phyloP scores from a whole-genome alignment of 2,797 vertebrate species.

The Enteromius radiatus region DNA sequence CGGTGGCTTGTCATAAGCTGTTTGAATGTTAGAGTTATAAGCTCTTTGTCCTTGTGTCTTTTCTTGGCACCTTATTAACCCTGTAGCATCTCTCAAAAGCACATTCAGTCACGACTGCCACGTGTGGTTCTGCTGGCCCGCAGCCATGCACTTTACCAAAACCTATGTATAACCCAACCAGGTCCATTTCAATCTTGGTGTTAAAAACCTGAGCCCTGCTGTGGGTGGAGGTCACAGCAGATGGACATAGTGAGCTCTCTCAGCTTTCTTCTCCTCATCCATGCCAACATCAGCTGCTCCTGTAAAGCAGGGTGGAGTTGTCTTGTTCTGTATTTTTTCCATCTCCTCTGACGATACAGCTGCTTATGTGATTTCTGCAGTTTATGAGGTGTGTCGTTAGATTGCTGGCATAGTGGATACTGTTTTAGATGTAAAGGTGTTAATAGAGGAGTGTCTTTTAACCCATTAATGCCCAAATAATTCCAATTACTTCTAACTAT shows the following conservation, averaged over 20 bases:
- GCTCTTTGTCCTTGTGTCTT: slow-evolving; percentile 69
- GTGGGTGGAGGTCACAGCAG: slow-evolving; percentile 55
- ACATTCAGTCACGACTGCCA: slow-evolving; percentile 69
- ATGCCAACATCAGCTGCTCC: slow-evolving; percentile 30
- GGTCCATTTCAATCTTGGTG: slow-evolving; percentile 62
- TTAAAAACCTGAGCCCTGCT: slow-evolving; percentile 58
- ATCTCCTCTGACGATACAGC: slow-evolving; percentile 23
- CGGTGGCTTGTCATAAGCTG: slow-evolving; percentile 28
- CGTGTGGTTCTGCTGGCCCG: slow-evolving; percentile 54
- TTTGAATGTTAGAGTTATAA: slow-evolving; percentile 65
- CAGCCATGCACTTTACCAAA: slow-evolving; percentile 63
- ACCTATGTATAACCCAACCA: slow-evolving; percentile 69
- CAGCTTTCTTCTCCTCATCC: slow-evolving; percentile 50
- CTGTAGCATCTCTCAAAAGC: slow-evolving; percentile 62
- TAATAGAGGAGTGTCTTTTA: background rate
- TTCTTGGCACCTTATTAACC: slow-evolving; percentile 76
- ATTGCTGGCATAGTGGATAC: background rate
- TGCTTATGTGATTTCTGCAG: slow-evolving; percentile 22
- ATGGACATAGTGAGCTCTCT: slow-evolving; percentile 54
- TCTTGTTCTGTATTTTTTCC: background rate
- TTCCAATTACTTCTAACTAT: background rate
- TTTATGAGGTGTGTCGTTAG: slow-evolving; percentile 20
- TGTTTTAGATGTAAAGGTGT: slow-evolving; percentile 7
- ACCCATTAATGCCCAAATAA: background rate
- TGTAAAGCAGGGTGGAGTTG: slow-evolving; percentile 21